Percentiles rank a stretch among this genome's conserved stretches.
phyloP scores from a whole-genome alignment of 2,113 vertebrate species.

The Microtus montanus region DNA sequence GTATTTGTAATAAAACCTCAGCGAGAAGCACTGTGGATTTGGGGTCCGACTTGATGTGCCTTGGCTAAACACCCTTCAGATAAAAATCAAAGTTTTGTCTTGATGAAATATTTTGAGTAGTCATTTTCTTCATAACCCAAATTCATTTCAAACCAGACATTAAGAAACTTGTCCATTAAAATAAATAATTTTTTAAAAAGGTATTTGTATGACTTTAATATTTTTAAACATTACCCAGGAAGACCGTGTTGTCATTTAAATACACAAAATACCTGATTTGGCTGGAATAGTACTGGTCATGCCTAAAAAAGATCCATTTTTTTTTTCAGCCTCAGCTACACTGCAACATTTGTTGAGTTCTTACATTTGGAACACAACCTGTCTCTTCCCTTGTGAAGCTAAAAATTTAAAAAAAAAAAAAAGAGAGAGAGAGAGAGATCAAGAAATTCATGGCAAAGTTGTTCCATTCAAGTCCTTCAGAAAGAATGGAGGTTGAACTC shows the following conservation, averaged over 20 bases:
- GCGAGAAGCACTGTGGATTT: background rate
- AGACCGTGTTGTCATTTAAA: background rate
- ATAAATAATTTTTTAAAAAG: background rate
- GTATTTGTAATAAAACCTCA: background rate
- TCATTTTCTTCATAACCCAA: background rate
- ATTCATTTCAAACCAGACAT: background rate
- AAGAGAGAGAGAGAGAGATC: background rate
- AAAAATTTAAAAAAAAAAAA: background rate
- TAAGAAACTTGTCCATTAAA: constrained; percentile 2
- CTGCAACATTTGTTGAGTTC: constrained; percentile 10
- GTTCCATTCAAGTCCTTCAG: background rate
- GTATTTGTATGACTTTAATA: background rate
- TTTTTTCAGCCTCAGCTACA: background rate
- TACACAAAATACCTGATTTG: background rate
- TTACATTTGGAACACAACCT: constrained; percentile 31
- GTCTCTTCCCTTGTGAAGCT: background rate
- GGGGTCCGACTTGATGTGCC: background rate
- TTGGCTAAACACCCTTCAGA: background rate
- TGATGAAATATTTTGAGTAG: background rate
- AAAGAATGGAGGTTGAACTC: background rate
- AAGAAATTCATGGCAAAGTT: background rate
- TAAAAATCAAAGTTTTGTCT: background rate
- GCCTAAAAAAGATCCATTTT: background rate
- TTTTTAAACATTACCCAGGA: constrained; percentile 34
- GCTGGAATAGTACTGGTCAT: background rate